phyloP scores from a whole-genome alignment of 2,888 invertebrate species.

The Tanypteryx hageni region DNA sequence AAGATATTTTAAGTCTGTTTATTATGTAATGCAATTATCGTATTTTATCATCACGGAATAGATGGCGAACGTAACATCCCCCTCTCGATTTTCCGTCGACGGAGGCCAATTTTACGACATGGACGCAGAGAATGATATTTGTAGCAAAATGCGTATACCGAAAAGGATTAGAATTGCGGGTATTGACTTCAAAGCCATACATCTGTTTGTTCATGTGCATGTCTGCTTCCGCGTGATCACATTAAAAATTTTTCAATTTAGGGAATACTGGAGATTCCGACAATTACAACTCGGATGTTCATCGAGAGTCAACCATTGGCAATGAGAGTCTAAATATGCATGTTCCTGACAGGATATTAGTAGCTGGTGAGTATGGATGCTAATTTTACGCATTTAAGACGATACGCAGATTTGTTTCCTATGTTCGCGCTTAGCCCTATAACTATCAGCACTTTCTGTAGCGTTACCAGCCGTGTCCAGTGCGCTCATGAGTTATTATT shows the following conservation, averaged over 20 bases:
- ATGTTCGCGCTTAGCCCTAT: not conserved
- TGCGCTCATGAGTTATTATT: not conserved
- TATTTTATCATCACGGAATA: constrained; percentile 68
- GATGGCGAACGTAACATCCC: constrained; percentile 81
- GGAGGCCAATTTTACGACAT: constrained; percentile 81
- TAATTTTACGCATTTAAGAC: not conserved
- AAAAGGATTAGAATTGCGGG: constrained; percentile 87
- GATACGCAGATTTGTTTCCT: not conserved
- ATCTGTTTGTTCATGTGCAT: not conserved
- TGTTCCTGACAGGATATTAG: constrained; percentile 94
- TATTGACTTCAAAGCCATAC: constrained; percentile 22
- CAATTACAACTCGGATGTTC: constrained; percentile 74
- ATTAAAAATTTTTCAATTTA: constrained; percentile 49
- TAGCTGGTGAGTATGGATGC: constrained; percentile 84
- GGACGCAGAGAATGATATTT: constrained; percentile 86
- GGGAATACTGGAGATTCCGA: constrained; percentile 63
- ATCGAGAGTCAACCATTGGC: constrained; percentile 80
- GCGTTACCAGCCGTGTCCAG: not conserved
- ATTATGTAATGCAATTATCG: not conserved
- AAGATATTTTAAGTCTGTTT: not conserved
- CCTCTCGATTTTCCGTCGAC: constrained; percentile 80
- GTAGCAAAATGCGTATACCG: constrained; percentile 89
- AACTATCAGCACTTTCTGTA: not conserved
- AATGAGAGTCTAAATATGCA: constrained; percentile 91
- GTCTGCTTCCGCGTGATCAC: not conserved